Evolutionary conservation across 2,113 vertebrate genomes (phyloP), one percentile per base, ranked within the genome.

Genomic region (Tursiops truncatus): DNA sequence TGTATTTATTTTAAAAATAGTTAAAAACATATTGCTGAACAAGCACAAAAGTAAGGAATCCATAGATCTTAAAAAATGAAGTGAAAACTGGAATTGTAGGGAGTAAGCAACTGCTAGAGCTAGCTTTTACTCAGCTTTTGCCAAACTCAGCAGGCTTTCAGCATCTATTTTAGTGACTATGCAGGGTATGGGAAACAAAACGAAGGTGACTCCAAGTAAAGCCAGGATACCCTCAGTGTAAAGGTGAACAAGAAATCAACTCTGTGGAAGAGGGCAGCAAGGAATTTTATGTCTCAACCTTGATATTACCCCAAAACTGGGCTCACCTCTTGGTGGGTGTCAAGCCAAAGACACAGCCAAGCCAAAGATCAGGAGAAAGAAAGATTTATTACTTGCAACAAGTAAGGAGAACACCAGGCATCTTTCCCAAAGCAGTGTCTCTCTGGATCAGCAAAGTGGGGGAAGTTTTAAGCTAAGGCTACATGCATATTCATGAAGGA

Each of bases 51-150:
- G 25, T 53, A 74, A 82, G 60, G 50, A 93, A 79, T 71, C 56
- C 60, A 80, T 13, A 74, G 38, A n/a, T 79, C 21, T 71, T 94
- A 70, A 73, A 86, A 86, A 92, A 94, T 41, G 76, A 97, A 94
- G 47, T 60, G 68, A 56, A 90, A 71, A 13, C 21, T 87, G 74
- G 21, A 81, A 58, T 86, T 31, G 53, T 79, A 31, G 36, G 31
- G 81, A 71, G 31, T 67, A 79, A 38, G 12, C 47, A 71, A 67
- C 53, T 60, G 44, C 68, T 41, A 50, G 91, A 73, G 58, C 68
- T 67, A 62, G 8, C 26, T 17, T 93, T 81, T 67, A 36, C 62
- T 86, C 31, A 36, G 36, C 53, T 81, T 50, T 91, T 85, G 73
- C 77, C 82, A 84, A 81, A 74, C 31, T 65, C 50, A 80, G 63